Percentiles rank a stretch among this genome's conserved stretches.
Evolutionary conservation across 2,888 invertebrate species (phyloP).

Genomic region (Adelphocoris suturalis): DNA sequence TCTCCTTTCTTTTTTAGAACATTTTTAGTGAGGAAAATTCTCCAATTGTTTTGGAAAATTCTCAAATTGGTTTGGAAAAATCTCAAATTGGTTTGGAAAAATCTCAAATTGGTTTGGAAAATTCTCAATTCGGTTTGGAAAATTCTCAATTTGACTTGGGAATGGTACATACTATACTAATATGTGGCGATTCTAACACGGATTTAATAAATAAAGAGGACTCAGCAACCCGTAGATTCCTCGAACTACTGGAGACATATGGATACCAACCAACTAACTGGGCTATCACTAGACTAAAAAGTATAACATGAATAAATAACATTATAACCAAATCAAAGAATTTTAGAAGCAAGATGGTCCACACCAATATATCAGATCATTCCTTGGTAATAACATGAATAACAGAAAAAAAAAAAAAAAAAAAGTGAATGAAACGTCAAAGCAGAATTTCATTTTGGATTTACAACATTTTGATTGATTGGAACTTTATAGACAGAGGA

Average conservation of each 20-base stretch:
- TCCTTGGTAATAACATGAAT: conserved; percentile 31
- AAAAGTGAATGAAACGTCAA: conserved; percentile 8
- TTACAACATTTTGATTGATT: not conserved
- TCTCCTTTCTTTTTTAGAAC: too few relatives aligned
- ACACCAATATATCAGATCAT: conserved; percentile 37
- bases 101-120: too few relatives aligned
- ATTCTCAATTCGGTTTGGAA: too few relatives aligned
- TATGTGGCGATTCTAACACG: conserved; percentile 27
- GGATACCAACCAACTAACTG: conserved; percentile 40
- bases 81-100: too few relatives aligned
- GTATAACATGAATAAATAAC: conserved; percentile 13
- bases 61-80: too few relatives aligned
- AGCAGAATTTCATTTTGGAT: conserved; percentile 15
- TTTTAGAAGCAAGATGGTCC: not conserved
- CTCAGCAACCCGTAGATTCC: conserved; percentile 2
- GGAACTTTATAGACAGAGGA: not conserved
- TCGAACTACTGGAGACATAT: not conserved
- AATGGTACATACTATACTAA: not conserved
- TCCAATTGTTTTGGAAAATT: too few relatives aligned
- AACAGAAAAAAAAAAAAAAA: not conserved
- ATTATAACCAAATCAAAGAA: conserved; percentile 7
- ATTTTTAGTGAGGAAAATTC: too few relatives aligned
- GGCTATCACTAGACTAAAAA: conserved; percentile 15
- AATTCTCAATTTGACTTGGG: too few relatives aligned
- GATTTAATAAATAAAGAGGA: not conserved